Conservation (phyloP, 2,888 invertebrate species). For the Lapara coniferarum region DNA sequence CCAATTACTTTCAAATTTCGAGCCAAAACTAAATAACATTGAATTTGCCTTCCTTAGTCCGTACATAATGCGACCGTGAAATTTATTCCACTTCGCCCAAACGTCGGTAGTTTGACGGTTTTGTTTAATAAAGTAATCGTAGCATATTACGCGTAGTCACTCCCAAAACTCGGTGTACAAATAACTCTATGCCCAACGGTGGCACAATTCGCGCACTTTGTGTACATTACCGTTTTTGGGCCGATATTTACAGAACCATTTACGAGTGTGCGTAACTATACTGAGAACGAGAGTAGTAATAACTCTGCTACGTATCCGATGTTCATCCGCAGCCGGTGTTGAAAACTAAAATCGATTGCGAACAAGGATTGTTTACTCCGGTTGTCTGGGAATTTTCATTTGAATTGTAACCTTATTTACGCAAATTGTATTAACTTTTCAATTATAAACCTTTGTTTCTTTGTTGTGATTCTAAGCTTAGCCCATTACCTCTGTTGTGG, state of each 20-base stretch:
- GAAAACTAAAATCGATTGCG: background rate
- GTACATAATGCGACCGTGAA: too few relatives aligned
- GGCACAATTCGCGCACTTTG: background rate
- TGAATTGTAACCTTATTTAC: background rate
- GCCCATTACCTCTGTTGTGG: too few relatives aligned
- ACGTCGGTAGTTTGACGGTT: too few relatives aligned
- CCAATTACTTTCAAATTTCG: too few relatives aligned
- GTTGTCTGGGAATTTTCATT: slow-evolving; percentile 3
- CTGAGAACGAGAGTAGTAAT: background rate
- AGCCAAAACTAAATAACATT: too few relatives aligned
- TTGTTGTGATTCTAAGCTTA: too few relatives aligned
- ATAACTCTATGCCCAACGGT: background rate
- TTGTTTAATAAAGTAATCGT: too few relatives aligned
- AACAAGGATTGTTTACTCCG: background rate
- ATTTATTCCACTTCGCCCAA: too few relatives aligned
- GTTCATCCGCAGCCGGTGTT: background rate
- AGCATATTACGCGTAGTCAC: too few relatives aligned
- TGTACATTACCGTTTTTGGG: background rate
- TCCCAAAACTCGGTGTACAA: background rate
- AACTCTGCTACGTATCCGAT: background rate
- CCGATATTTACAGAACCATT: background rate
- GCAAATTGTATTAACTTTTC: background rate
- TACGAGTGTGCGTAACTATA: background rate
- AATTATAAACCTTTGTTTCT: background rate
- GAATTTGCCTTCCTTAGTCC: too few relatives aligned